A percentile compares a stretch with the other conserved stretches of the same genome.
Evolutionary conservation across 2,888 invertebrate species (phyloP).

Genomic region (Rotaria macrura): DNA sequence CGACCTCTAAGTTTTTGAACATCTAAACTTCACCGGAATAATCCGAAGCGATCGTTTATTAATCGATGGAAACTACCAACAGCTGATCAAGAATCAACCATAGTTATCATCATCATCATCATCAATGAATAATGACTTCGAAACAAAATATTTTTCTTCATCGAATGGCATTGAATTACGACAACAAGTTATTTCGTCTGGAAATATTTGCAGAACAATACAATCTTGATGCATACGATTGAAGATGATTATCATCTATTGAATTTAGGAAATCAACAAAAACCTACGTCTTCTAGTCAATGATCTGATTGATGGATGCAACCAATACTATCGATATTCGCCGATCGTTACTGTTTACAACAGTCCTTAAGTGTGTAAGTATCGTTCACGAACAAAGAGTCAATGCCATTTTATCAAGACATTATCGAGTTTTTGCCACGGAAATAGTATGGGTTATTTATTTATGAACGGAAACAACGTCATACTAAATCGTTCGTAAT

Average conservation of each 20-base stretch:
- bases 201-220: not conserved
- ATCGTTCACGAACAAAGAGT: not conserved
- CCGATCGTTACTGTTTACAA: not conserved
- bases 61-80: not conserved
- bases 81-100: too few relatives aligned
- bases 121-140: not conserved
- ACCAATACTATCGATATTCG: not conserved
- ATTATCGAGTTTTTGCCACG: not conserved
- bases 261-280: not conserved
- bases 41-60: not conserved
- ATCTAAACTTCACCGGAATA: not conserved
- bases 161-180: not conserved
- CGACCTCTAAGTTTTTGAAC: not conserved
- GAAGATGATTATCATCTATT: not conserved
- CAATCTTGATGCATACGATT: not conserved
- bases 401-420: not conserved
- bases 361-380: not conserved
- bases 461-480: not conserved
- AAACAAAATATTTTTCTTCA: not conserved
- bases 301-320: not conserved
- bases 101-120: not conserved
- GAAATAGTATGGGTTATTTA: not conserved
- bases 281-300: not conserved
- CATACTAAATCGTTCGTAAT: too few relatives aligned
- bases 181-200: not conserved